Percentiles rank a stretch among this genome's conserved stretches.
Conservation (phyloP, 2,888 invertebrate species). For the Luffia ferchaultella region DNA sequence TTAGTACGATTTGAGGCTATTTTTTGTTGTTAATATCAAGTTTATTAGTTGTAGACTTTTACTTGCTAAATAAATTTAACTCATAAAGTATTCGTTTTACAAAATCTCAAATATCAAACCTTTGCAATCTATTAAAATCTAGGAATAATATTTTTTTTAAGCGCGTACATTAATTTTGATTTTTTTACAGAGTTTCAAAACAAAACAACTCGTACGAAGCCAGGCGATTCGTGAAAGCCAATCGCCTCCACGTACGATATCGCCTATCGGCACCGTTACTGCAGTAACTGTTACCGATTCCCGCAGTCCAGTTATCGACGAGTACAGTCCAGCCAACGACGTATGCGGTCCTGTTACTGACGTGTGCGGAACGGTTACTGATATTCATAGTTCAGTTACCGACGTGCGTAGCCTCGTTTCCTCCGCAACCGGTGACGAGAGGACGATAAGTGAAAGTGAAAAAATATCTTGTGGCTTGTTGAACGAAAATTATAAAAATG, state of each 20-base stretch:
- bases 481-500: not conserved
- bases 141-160: slow-evolving; percentile 19
- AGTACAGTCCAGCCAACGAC: slow-evolving; percentile 9
- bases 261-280: slow-evolving; percentile 29
- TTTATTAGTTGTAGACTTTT: too few species aligned
- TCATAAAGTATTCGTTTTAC: not conserved
- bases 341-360: slow-evolving; percentile 12
- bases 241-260: slow-evolving; percentile 66
- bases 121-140: not conserved
- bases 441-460: slow-evolving; percentile 13
- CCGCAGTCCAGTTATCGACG: slow-evolving; percentile 3
- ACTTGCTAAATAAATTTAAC: too few species aligned
- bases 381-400: not conserved
- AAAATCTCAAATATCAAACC: not conserved
- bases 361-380: not conserved
- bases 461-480: not conserved
- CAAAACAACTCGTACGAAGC: slow-evolving; percentile 86
- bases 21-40: too few species aligned
- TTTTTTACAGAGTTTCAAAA: slow-evolving; percentile 70
- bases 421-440: not conserved
- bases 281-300: slow-evolving; percentile 9
- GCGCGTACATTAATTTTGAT: too few species aligned
- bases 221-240: slow-evolving; percentile 90
- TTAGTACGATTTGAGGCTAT: too few species aligned
- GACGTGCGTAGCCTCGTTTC: not conserved